Conservation (phyloP, 2,888 invertebrate species). For the Dynastes tityus region DNA sequence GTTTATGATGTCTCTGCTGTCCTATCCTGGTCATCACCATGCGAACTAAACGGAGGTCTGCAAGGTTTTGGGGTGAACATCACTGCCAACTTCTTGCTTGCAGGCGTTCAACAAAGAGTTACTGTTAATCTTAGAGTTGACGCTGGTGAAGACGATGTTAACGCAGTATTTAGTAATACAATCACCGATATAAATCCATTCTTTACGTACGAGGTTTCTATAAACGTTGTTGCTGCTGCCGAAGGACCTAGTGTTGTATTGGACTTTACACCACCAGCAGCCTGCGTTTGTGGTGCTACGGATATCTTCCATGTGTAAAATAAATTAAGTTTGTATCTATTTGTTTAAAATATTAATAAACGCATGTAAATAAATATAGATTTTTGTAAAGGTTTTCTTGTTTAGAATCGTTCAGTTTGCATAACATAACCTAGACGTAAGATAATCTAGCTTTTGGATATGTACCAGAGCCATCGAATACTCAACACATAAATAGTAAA, state of each 20-base stretch:
- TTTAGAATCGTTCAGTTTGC: background rate
- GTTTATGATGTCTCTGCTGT: conserved; percentile 30
- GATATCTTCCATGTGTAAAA: background rate
- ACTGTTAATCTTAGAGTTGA: conserved; percentile 1
- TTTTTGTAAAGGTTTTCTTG: conserved; percentile 8
- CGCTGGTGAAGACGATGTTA: conserved; percentile 15
- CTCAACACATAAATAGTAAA: too few relatives aligned
- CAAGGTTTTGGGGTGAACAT: conserved; percentile 39
- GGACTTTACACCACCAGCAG: conserved; percentile 30
- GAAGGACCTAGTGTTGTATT: conserved; percentile 19
- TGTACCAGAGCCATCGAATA: too few relatives aligned
- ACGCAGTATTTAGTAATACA: conserved; percentile 12
- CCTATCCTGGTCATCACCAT: conserved; percentile 38
- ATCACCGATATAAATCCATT: conserved; percentile 46
- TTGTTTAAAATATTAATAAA: conserved; percentile 15
- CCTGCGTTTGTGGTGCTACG: conserved; percentile 29
- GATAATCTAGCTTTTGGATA: too few relatives aligned
- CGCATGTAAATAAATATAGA: conserved; percentile 16
- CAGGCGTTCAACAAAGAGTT: conserved; percentile 23
- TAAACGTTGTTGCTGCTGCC: conserved; percentile 40
- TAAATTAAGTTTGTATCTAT: background rate
- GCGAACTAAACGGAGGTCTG: conserved; percentile 39
- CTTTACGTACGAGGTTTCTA: conserved; percentile 40
- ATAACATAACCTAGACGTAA: too few relatives aligned
- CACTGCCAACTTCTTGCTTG: conserved; percentile 25